Percentiles rank a stretch among this genome's conserved stretches.
Evolutionary conservation across 2,888 invertebrate genomes (phyloP).

Genomic region (Sceliomorpha sp.): DNA sequence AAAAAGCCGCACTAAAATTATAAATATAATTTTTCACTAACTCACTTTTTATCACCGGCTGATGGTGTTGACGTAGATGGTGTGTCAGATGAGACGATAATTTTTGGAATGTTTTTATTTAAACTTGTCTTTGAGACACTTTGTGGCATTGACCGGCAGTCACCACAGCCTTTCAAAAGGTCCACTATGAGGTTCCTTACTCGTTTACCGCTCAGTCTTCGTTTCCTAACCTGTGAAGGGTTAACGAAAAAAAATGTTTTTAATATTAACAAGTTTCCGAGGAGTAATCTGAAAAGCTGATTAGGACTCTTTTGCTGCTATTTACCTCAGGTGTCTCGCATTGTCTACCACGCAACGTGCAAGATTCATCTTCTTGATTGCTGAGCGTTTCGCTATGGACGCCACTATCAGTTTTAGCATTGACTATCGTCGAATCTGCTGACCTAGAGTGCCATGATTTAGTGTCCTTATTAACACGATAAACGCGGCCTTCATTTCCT

Average conservation of each 20-base stretch:
- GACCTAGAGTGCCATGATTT: slow-evolving; percentile 21
- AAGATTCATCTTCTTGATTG: slow-evolving; percentile 24
- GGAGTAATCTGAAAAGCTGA: neutral
- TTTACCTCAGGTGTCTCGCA: slow-evolving; percentile 19
- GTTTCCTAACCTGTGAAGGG: slow-evolving; percentile 63
- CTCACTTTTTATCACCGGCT: slow-evolving; percentile 56
- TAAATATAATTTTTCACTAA: slow-evolving; percentile 2
- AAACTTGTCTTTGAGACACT: neutral
- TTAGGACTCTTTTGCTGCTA: neutral
- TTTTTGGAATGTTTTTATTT: slow-evolving; percentile 39
- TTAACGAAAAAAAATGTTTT: neutral
- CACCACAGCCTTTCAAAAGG: slow-evolving; percentile 72
- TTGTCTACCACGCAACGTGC: too few species aligned
- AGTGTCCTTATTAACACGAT: slow-evolving; percentile 1
- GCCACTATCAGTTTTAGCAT: slow-evolving; percentile 31
- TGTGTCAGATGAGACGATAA: slow-evolving; percentile 21
- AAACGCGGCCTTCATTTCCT: slow-evolving; percentile 4
- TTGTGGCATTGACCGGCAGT: slow-evolving; percentile 59
- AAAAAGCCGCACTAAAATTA: too few species aligned
- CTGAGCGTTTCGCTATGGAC: slow-evolving; percentile 30
- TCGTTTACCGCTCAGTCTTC: slow-evolving; percentile 70
- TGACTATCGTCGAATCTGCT: slow-evolving; percentile 11
- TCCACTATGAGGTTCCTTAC: slow-evolving; percentile 72
- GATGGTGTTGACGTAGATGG: slow-evolving; percentile 32
- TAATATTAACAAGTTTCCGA: neutral